Evolutionary conservation across 2,888 invertebrate species (phyloP), one percentile per base, ranked within the genome.

Genomic region (Melikaiella ostensackeni): DNA sequence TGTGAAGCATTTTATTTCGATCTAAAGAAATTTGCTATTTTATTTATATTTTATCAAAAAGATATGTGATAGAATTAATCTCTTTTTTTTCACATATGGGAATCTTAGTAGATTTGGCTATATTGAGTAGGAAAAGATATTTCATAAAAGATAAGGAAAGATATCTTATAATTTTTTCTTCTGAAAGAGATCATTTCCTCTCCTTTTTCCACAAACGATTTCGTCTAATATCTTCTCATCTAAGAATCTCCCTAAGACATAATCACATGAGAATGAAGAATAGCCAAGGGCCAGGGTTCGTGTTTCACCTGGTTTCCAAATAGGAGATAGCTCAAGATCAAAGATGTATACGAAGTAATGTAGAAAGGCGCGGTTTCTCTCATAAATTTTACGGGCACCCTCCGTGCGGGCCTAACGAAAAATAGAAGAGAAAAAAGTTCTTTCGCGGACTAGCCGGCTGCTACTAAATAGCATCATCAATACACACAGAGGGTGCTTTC

Each of bases 381-480:
- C 63, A 59, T 59, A 59, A 59, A 59, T 59, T 27, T 59, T 59
- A 6, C 24, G 1, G 57, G 11, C 21, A 59, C 57, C 24, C 24
- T 59, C 24, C 57, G 57, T 59, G 62, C 16, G 35, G 33, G 35
- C n/a, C 35, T n/a, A 33, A 8, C 27, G n/a, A 70, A 42, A 64
- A 42, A 30, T 8, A 27, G 19, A 50, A n/a, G 27, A 11, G 42
- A 33, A 30, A 70, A 50, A 70, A 19, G 27, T 50, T 19, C 30
- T 50, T 50, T 21, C 30, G 19, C 19, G 5, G 50, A 27, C 50
- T 30, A 30, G 30, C 30, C 21, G 30, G 46, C 30, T 50, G 30
- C 46, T 70, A 50, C 70, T 70, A 70, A 70, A 50, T 70, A 50
- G 70, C 50, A 70, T 50, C 70, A 70, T 70, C 70, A 70, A 70